Evolutionary conservation across 2,888 invertebrate species (phyloP), one percentile per base, ranked within the genome.

Genomic region (Tachina lurida): DNA sequence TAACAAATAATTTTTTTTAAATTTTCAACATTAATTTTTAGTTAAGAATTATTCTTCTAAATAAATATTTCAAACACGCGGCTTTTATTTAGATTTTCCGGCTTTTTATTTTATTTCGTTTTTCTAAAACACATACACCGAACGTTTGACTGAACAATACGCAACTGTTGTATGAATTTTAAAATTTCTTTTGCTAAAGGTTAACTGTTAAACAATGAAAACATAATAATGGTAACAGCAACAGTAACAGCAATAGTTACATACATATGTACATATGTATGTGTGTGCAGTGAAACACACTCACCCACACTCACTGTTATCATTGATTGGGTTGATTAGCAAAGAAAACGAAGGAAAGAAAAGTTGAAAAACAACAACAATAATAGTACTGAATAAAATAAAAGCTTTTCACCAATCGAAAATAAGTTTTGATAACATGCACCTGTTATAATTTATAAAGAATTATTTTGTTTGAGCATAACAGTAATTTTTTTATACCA

Each of bases 121-220:
- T 56, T 10, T 56, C 8, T 22, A 8, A 49, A 17, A 19, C 8
- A 41, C 13, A 9, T 31, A 70, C 17, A 62, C 75, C 77, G 47
- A 39, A 47, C 77, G 60, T 62, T 73, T 49, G 19, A n/a, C 12
- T 67, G 54, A 77, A 73, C 60, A 13, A 13, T 39, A 54, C 58
- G 52, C 73, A 68, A 83, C 83, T 83, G 60, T 68, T 83, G 65
- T 15, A 31, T 31, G 47, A 56, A 63, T 49, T 52, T 58, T 8
- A 47, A 47, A 49, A 43, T 67, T 65, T 67, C 65, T 58, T 73
- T 45, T 31, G 12, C 54, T 31, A 19, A 67, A 67, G 47, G 49
- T 68, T 8, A 54, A 63, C 43, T 47, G 67, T 39, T 13, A 68
- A n/a, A 75, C 19, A 60, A 60, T 15, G 31, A 79, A 17, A 68